phyloP scores from a whole-genome alignment of 2,113 vertebrate genomes.

The Gymnobelideus leadbeateri region DNA sequence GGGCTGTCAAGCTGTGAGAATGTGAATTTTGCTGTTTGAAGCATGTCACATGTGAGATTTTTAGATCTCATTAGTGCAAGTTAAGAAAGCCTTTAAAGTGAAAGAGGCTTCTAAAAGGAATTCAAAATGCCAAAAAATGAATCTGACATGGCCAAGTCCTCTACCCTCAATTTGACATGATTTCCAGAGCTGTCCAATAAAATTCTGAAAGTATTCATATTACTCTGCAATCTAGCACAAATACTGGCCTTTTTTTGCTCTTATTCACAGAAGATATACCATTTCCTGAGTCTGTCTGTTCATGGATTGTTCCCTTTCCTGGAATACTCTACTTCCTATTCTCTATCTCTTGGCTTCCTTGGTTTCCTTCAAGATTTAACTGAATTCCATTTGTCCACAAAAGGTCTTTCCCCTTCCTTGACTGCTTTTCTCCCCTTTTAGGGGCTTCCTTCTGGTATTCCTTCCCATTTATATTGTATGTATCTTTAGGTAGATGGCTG shows the following conservation, averaged over 20 bases:
- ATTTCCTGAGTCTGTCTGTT: neutral
- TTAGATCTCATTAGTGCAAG: neutral
- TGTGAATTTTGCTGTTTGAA: neutral
- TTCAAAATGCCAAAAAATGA: neutral
- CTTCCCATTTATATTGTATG: neutral
- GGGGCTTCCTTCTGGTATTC: neutral
- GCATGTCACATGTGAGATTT: neutral
- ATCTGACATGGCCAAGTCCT: neutral
- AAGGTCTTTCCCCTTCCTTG: neutral
- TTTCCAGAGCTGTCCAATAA: neutral
- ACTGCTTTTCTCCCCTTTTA: no score
- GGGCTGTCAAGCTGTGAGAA: neutral
- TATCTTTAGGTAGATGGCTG: neutral
- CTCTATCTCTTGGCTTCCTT: neutral
- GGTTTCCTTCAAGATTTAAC: neutral
- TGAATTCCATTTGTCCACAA: neutral
- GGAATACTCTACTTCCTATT: neutral
- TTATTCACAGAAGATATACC: neutral
- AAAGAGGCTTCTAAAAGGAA: neutral
- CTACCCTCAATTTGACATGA: neutral
- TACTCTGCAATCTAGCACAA: neutral
- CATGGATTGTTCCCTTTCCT: neutral
- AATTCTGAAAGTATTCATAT: constrained; percentile 16
- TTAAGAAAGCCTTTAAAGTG: constrained; percentile 1
- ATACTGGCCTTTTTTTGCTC: neutral